Base-by-base conservation (phyloP, 23 tunicate genomes). In the Clavelina lepadiformis region DNA sequence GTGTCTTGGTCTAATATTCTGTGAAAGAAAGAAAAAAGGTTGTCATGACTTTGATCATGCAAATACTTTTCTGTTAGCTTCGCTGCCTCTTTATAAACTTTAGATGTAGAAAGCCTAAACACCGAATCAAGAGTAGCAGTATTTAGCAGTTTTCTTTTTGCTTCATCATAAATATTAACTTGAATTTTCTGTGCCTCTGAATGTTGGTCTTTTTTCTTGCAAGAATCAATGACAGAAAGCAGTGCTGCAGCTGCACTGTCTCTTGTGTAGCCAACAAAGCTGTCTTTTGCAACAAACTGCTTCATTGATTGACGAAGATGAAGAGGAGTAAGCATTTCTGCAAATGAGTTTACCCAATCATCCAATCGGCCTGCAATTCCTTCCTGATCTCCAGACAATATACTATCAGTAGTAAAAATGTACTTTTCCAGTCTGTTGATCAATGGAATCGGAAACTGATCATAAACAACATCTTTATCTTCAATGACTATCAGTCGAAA, bases 101-200 rank as follows among this genome's bases (percentile, higher is more conserved):
- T 33, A 33, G 82, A 59, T 33, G 18, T 75, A 37, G 29, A 50
- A 62, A 83, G 54, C 21, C 91, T 71, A 58, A 57, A 68, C 11
- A 83, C 76, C 18, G 82, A 29, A 75, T 83, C 91, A 27, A 68
- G 35, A n/a, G 91, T 83, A n/a, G 91, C 76, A 18, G 91, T 75
- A 15, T 75, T 71, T n/a, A 83, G 77, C 56, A 83, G 31, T 8
- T 11, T 23, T 3, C 13, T 3, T 55, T 66, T 56, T 5, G 70
- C 71, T 25, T 29, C 3, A 5, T 52, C 63, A 61, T 62, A 62
- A n/a, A n/a, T n/a, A n/a, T n/a, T n/a, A n/a, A n/a, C n/a, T 28
- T 28, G 23, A 18, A 34, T 24, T 63, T 11, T 15, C 49, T 63
- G 57, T 8, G 57, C 5, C 11, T 66, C 35, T 8, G 8, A 46